Evolutionary conservation across 2,888 invertebrate genomes (phyloP).

Genomic region (Philereme transversata): DNA sequence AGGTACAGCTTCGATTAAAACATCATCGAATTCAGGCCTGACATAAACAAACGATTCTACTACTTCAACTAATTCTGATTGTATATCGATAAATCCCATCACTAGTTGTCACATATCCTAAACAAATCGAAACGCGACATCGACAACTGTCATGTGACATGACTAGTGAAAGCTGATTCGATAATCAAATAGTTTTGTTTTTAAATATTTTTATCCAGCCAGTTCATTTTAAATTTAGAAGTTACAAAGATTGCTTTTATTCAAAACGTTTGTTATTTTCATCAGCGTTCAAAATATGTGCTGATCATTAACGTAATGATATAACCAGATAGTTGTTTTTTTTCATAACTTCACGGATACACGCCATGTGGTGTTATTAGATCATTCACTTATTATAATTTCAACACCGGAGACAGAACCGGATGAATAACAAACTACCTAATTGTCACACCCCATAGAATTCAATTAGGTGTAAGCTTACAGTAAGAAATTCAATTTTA

Average conservation of each 20-base stretch:
- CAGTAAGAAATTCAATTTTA: constrained; percentile 3
- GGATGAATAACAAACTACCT: constrained; percentile 50
- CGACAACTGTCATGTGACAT: constrained; percentile 53
- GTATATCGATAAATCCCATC: constrained; percentile 48
- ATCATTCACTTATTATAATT: constrained; percentile 61
- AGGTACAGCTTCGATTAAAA: constrained; percentile 15
- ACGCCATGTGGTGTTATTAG: constrained; percentile 59
- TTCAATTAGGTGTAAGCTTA: constrained; percentile 29
- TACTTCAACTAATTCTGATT: constrained; percentile 41
- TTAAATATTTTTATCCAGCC: neutral
- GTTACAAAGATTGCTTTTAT: no score
- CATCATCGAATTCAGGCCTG: constrained; percentile 27
- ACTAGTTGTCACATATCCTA: constrained; percentile 49
- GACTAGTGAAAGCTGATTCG: constrained; percentile 29
- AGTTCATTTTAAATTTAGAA: constrained; percentile 6
- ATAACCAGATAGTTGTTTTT: constrained; percentile 50
- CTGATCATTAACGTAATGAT: constrained; percentile 40
- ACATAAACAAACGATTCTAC: constrained; percentile 29
- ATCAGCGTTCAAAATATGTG: constrained; percentile 17
- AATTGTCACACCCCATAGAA: constrained; percentile 40
- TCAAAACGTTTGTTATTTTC: constrained; percentile 10
- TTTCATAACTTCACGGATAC: constrained; percentile 40
- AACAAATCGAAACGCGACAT: constrained; percentile 47
- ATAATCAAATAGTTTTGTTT: constrained; percentile 19
- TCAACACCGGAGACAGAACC: constrained; percentile 58